phyloP scores from a whole-genome alignment of 2,797 vertebrate species.

The Sciurus carolinensis region DNA sequence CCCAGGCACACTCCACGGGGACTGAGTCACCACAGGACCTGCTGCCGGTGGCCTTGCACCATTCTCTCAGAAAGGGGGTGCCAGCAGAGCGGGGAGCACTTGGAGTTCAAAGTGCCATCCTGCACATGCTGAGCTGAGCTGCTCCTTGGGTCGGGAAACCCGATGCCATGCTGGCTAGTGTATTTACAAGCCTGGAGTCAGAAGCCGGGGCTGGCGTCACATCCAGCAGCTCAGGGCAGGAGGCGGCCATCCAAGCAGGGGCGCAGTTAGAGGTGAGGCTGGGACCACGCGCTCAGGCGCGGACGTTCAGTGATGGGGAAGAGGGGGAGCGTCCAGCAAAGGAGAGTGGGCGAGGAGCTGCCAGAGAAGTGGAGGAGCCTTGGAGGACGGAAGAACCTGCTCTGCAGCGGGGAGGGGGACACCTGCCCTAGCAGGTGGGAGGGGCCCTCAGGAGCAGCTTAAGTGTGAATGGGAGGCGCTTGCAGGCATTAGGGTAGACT shows the following conservation, averaged over 20 bases:
- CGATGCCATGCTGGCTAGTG: fast-evolving
- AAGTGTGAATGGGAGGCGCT: background rate
- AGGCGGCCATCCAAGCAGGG: background rate
- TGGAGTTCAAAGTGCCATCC: background rate
- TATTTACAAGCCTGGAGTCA: background rate
- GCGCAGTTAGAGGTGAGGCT: background rate
- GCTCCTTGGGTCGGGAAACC: fast-evolving
- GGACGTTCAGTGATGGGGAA: background rate
- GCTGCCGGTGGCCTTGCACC: background rate
- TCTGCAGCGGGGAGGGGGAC: fast-evolving
- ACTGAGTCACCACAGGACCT: background rate
- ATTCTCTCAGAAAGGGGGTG: background rate
- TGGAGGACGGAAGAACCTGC: background rate
- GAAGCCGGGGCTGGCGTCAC: background rate
- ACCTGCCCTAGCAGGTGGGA: fast-evolving
- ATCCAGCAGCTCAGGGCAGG: background rate
- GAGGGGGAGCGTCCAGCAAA: background rate
- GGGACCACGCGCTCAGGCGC: background rate
- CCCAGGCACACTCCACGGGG: fast-evolving
- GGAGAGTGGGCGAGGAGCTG: background rate
- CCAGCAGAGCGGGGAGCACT: too few relatives aligned
- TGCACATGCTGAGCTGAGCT: background rate
- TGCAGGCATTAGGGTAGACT: background rate
- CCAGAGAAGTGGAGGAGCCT: fast-evolving
- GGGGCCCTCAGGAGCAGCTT: background rate